These are phyloP conservation scores for Bursaphelenchus mucronatus DNA, from an alignment of 1,140 invertebrate species.

Conservation along the genomic window DNA sequence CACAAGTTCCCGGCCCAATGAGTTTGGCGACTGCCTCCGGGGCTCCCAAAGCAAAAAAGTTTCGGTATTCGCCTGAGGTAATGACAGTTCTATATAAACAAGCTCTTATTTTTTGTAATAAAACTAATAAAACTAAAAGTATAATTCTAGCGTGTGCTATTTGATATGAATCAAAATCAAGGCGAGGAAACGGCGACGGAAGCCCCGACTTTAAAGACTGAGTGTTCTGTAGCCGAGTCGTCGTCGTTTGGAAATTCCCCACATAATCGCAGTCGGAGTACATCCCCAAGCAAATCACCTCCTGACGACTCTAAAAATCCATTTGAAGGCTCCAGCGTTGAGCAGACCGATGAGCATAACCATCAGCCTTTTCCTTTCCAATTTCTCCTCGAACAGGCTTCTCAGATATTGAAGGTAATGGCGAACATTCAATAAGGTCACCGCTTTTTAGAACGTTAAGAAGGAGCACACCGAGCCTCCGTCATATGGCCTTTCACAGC, in stretches of 20 bases:
- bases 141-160: constrained; percentile 12
- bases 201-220: constrained; percentile 1
- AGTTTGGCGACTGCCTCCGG: constrained; percentile 36
- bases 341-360: neutral
- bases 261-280: too few relatives aligned
- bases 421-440: neutral
- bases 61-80: constrained; percentile 21
- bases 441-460: constrained; percentile 28
- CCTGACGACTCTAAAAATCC: neutral
- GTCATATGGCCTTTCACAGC: constrained; percentile 17
- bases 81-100: neutral
- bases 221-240: too few relatives aligned
- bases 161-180: constrained; percentile 28
- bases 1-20: constrained; percentile 18
- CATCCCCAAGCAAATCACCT: neutral
- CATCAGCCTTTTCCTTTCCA: neutral
- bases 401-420: constrained; percentile 26
- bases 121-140: neutral
- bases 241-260: too few relatives aligned
- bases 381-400: constrained; percentile 17
- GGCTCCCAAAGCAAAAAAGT: constrained; percentile 39
- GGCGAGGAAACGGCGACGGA: constrained; percentile 16
- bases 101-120: neutral
- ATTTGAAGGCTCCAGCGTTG: neutral
- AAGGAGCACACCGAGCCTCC: constrained; percentile 17